Base-by-base conservation (phyloP, 2,888 invertebrate genomes). In the Dyspetes luteomarginatus region DNA sequence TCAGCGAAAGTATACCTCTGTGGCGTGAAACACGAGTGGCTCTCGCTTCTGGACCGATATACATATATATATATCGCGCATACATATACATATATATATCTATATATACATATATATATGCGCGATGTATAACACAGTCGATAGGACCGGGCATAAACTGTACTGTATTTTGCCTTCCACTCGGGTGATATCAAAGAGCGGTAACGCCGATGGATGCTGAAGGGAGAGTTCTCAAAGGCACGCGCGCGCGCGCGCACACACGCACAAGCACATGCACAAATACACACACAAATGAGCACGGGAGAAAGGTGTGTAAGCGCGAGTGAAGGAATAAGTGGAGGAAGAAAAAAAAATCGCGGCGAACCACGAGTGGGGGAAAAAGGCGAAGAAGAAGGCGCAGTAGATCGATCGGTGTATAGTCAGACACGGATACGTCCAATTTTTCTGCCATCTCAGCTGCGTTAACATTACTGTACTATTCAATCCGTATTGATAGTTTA, bases 1-100 rank as follows among this genome's bases (percentile, higher is more conserved):
- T 80, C 75, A 82, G 84, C 84, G 84, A 84, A 83, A 84, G 84
- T 84, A 79, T 64, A 68, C 68, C 65, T 65, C 58, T 71, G 67
- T 73, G 62, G 82, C 72, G 62, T 76, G 78, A 82, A 81, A 83
- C 69, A 77, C 76, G 77, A 82, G 80, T 75, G 76, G 68, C 69
- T 77, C 71, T 62, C 56, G 76, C 55, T 56, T 60, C 65, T 50
- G 69, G 71, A 74, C 68, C 75, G 69, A 74, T 65, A 43, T 36
- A 36, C 4, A 12, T 50, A 28, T 28, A 50, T 17, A 28, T 48
- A 26, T 0, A 17, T 28, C 26, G 5, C 28, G 1, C 24, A 24
- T 45, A 17, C 9, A 17, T 4, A 26, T n/a, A 17, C 17, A 30
- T 7, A 30, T 30, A 64, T 43, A 48, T 28, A 64, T 45, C 7